Evolutionary conservation across 1,140 invertebrate genomes (phyloP).

Genomic region (Drosophila tani): DNA sequence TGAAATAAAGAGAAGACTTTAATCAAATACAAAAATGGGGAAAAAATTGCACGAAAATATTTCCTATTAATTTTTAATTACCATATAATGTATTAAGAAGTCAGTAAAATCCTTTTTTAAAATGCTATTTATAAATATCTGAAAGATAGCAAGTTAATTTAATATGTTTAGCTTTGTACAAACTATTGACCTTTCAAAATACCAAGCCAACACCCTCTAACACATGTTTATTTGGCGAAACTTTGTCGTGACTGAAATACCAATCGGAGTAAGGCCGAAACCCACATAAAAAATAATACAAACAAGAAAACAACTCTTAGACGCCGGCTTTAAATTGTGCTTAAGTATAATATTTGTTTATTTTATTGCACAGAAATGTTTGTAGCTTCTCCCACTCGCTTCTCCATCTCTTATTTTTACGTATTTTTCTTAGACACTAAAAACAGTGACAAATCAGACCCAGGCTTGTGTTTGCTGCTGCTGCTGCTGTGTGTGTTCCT

Average conservation of each 20-base stretch:
- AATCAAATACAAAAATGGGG: background rate
- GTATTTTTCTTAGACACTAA: slow-evolving; percentile 43
- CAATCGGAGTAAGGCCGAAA: background rate
- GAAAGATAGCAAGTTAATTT: background rate
- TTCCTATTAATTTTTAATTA: too few relatives aligned
- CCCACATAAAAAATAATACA: slow-evolving; percentile 2
- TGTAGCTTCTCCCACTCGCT: slow-evolving; percentile 13
- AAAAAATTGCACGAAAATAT: background rate
- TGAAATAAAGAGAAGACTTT: background rate
- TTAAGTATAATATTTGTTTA: slow-evolving; percentile 71
- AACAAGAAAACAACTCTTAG: slow-evolving; percentile 9
- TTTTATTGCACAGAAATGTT: slow-evolving; percentile 74
- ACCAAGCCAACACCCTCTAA: background rate
- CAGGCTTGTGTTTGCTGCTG: slow-evolving; percentile 39
- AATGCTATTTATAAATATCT: background rate
- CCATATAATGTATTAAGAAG: too few relatives aligned
- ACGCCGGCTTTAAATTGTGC: slow-evolving; percentile 52
- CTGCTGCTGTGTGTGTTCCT: slow-evolving; percentile 25
- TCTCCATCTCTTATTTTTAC: slow-evolving; percentile 24
- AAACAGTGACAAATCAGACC: slow-evolving; percentile 80
- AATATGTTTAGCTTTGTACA: background rate
- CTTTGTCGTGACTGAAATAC: slow-evolving; percentile 28
- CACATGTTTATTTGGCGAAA: slow-evolving; percentile 26
- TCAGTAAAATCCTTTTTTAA: too few relatives aligned
- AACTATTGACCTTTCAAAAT: slow-evolving; percentile 5